Percentiles rank a stretch among this genome's conserved stretches.
Evolutionary conservation across 2,113 vertebrate genomes (phyloP).

Genomic region (Indri indri): DNA sequence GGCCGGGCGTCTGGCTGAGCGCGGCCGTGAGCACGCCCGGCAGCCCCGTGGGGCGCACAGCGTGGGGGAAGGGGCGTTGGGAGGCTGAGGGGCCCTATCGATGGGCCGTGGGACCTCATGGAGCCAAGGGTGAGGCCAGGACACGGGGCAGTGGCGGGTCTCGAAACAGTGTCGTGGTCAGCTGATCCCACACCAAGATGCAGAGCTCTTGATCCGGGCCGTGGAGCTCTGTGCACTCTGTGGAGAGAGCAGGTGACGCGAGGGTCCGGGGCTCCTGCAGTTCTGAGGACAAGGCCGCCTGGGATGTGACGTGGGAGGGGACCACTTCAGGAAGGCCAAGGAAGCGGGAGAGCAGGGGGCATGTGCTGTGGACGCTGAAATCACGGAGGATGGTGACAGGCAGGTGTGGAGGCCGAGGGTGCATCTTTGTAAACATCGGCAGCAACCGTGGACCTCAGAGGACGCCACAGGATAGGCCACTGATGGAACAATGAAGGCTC

Average conservation of each 20-base stretch:
- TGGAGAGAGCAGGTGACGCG: accelerated
- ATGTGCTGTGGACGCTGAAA: accelerated
- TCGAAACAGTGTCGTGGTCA: not conserved
- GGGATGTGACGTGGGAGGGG: accelerated
- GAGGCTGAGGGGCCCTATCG: not conserved
- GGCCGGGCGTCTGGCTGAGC: accelerated
- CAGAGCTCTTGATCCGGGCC: not conserved
- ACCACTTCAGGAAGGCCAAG: accelerated
- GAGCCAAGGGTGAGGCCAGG: not conserved
- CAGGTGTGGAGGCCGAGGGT: accelerated
- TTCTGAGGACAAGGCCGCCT: not conserved
- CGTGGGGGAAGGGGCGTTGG: accelerated
- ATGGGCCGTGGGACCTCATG: accelerated
- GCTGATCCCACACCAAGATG: accelerated
- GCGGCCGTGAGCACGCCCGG: accelerated
- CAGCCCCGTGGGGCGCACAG: accelerated
- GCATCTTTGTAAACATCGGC: accelerated
- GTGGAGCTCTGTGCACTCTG: not conserved
- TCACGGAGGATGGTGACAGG: accelerated
- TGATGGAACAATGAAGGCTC: accelerated
- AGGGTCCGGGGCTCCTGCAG: not conserved
- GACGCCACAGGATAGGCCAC: not conserved
- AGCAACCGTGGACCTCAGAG: not conserved
- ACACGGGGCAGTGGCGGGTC: accelerated
- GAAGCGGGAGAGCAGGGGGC: accelerated